Base-by-base conservation (phyloP, 2,113 vertebrate species). In the Amphiprion percula region DNA sequence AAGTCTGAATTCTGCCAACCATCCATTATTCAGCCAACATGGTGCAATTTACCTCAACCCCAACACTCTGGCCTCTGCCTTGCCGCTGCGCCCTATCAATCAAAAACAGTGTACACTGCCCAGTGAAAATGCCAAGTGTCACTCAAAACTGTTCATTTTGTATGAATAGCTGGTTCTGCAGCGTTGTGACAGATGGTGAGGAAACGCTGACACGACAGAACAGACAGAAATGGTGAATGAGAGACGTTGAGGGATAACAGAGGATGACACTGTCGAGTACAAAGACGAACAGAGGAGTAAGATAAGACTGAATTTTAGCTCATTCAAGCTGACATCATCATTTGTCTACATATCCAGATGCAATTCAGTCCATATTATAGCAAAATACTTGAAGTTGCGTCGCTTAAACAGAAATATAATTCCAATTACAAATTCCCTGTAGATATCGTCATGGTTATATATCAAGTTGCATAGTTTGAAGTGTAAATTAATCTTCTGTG, bases 131-230 rank as follows among this genome's bases (percentile, higher is more conserved):
- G 26, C 24, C 65, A 4, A 37, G 9, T 30, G 66, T 75, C 78
- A 77, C 24, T 63, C 77, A 67, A 10, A 24, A 24, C 21, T 66
- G 49, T 54, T 63, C 23, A 47, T 9, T 68, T 50, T 73, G 46
- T 21, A 56, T 49, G 49, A 53, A 69, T 33, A 33, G 70, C 74
- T 69, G 62, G 11, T 55, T 4, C 55, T 52, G 73, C 73, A n/a
- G 3, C 24, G 52, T 47, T 50, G 30, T 61, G 77, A 66, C 30
- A 55, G 53, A 87, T 62, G 56, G 23, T n/a, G 37, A 17, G 24
- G 39, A 75, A 65, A 74, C 0, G 41, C 53, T 83, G 73, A 83
- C 69, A 16, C 0, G 54, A 67, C n/a, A 65, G 26, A 15, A 70
- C n/a, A 21, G 3, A 59, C 24, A 69, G 47, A 72, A 83, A 69